Base-by-base conservation (phyloP, 2,113 vertebrate species). In the Poicephalus gulielmi region DNA sequence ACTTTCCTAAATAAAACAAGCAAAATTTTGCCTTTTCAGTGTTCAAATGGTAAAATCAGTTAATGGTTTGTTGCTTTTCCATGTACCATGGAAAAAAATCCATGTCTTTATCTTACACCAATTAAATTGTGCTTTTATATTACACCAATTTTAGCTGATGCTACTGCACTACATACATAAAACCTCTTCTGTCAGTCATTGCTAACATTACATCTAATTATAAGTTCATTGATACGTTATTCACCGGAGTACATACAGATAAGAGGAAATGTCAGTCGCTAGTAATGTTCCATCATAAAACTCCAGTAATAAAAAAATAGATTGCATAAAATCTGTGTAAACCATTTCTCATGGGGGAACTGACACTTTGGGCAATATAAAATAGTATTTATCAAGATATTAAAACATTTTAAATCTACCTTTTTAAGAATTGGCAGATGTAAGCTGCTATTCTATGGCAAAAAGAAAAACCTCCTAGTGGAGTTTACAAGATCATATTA, bases 201-300 rank as follows among this genome's bases (percentile, higher is more conserved):
- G 77, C 57, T 90, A 79, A 83, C 55, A 57, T 93, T 93, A 92
- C 28, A 31, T 87, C 83, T 91, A 85, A 95, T 91, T 95, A 76
- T 59, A 74, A 74, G 84, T 77, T 94, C 86, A 87, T 94, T 91
- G 94, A 76, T 89, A 79, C 1, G 13, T 92, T 95, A 85, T 80
- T 87, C 92, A 94, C 83, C 59, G 19, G 31, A 88, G 88, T 80
- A 88, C 63, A 64, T 68, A 88, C 70, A 95, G 77, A 87, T 55
- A 96, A 77, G 67, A 82, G 63, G 83, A 95, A 95, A 96, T 95
- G 86, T 92, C 92, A 96, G 86, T 86, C 1, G 13, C 76, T 93
- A 93, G 88, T 96, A 94, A 97, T 96, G 95, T 96, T 95, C 94
- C 87, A 33, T 85, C 91, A 76, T 93, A 92, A 94, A 96, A 86